Conservation (phyloP, 2,797 vertebrate species). For the Parauchenoglanis punctatus region DNA sequence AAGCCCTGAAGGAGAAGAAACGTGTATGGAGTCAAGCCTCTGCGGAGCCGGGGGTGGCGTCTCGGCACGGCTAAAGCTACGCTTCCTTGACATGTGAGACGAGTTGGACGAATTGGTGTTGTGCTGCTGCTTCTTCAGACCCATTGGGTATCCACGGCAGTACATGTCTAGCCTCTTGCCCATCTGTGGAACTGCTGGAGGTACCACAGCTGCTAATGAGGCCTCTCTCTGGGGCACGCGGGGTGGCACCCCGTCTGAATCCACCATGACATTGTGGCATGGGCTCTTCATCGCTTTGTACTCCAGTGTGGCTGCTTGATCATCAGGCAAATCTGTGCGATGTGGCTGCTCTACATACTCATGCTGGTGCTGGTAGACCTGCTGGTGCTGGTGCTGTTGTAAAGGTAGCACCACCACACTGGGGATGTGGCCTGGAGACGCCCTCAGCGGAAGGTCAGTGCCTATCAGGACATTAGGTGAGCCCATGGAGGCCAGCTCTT, state of each 20-base stretch:
- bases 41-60: slow-evolving; percentile 93
- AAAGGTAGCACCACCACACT: slow-evolving; percentile 94
- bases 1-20: slow-evolving; percentile 83
- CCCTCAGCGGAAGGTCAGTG: slow-evolving; percentile 88
- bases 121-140: slow-evolving; percentile 90
- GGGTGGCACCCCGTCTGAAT: slow-evolving; percentile 87
- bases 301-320: slow-evolving; percentile 92
- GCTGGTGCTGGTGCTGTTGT: slow-evolving; percentile 84
- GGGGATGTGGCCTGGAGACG: slow-evolving; percentile 94
- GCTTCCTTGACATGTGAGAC: slow-evolving; percentile 93
- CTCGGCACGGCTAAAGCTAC: slow-evolving; percentile 92
- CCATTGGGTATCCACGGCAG: slow-evolving; percentile 83
- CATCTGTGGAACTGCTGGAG: slow-evolving; percentile 87
- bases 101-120: slow-evolving; percentile 99
- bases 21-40: slow-evolving; percentile 98
- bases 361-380: slow-evolving; percentile 94
- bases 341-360: slow-evolving; percentile 97
- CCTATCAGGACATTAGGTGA: slow-evolving; percentile 93
- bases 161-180: slow-evolving; percentile 92
- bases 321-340: slow-evolving; percentile 84
- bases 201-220: slow-evolving; percentile 83
- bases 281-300: slow-evolving; percentile 95
- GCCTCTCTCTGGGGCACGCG: slow-evolving; percentile 96
- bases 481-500: slow-evolving; percentile 89
- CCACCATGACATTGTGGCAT: slow-evolving; percentile 84